These are phyloP conservation scores for Salvelinus namaycush DNA, from an alignment of 2,113 vertebrate genomes.

Conservation along the genomic window DNA sequence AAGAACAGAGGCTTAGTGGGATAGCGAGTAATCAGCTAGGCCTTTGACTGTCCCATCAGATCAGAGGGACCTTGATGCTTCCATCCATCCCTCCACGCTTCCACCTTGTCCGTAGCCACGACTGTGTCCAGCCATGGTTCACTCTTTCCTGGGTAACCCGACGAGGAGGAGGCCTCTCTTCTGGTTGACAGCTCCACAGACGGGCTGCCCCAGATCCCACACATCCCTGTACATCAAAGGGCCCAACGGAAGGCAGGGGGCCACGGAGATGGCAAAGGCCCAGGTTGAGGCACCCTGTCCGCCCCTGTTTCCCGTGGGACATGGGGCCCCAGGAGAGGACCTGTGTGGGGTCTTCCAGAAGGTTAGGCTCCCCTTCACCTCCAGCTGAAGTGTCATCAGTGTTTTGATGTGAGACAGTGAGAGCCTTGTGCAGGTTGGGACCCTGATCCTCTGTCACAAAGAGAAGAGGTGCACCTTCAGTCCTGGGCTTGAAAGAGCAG, in stretches of 20 bases:
- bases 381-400: constrained; percentile 50
- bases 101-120: no score
- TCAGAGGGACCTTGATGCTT: neutral
- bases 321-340: neutral
- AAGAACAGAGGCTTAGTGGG: constrained; percentile 2
- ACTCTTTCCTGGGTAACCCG: constrained; percentile 5
- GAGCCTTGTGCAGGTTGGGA: constrained; percentile 41
- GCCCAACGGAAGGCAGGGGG: constrained; percentile 14
- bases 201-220: constrained; percentile 17
- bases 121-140: neutral
- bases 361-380: constrained; percentile 29
- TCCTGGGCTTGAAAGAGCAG: constrained; percentile 55
- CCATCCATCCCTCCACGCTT: neutral
- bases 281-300: neutral
- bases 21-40: neutral
- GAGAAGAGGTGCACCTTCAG: constrained; percentile 46
- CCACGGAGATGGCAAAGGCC: constrained; percentile 1
- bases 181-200: constrained; percentile 11
- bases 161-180: neutral
- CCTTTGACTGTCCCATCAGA: constrained; percentile 37
- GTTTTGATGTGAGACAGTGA: constrained; percentile 29
- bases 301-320: constrained; percentile 55
- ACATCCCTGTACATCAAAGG: constrained; percentile 51
- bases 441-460: constrained; percentile 53
- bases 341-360: neutral